These are phyloP conservation scores for Nasonia oneida DNA, from an alignment of 2,888 invertebrate genomes.

Conservation along the genomic window DNA sequence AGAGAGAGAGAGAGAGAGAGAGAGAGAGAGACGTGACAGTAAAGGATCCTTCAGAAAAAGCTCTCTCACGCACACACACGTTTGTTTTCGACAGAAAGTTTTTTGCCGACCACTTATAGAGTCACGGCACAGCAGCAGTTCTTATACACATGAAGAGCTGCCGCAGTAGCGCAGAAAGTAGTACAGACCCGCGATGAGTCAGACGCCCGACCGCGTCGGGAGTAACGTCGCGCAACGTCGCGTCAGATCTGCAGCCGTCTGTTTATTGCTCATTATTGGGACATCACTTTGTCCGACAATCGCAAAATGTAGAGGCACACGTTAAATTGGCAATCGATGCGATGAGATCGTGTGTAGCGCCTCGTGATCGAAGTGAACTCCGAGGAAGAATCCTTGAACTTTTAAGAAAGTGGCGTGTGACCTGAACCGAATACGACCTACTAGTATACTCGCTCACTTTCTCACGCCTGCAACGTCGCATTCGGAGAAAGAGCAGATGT, in stretches of 20 bases:
- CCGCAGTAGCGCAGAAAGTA: conserved; percentile 30
- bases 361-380: conserved; percentile 1
- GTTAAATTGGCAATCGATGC: neutral
- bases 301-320: neutral
- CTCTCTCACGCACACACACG: neutral
- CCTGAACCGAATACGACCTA: conserved; percentile 24
- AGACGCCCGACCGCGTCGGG: neutral
- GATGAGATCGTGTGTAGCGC: neutral
- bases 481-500: conserved; percentile 27
- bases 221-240: neutral
- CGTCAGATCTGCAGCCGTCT: neutral
- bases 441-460: neutral
- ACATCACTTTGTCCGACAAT: neutral
- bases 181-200: conserved; percentile 34
- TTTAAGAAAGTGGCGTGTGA: conserved; percentile 40
- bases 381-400: conserved; percentile 33
- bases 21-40: neutral
- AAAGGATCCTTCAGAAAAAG: neutral
- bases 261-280: neutral
- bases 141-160: conserved; percentile 6
- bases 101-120: conserved; percentile 4
- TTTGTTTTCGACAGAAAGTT: conserved; percentile 19
- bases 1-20: no score
- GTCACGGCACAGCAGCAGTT: neutral
- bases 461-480: conserved; percentile 22